Conservation (phyloP, 2,113 vertebrate genomes). For the Indicator indicator region DNA sequence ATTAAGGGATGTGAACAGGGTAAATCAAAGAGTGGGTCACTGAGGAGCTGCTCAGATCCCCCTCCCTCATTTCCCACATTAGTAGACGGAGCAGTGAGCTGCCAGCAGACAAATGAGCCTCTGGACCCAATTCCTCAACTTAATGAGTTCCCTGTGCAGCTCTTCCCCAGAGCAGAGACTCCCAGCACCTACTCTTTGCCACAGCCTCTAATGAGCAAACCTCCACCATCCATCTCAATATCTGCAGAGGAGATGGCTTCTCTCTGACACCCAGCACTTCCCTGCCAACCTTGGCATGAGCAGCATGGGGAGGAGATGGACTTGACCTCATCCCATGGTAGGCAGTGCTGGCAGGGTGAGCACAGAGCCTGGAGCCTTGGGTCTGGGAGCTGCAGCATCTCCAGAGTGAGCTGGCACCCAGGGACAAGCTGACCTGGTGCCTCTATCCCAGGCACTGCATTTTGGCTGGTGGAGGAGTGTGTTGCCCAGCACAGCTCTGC, state of each 20-base stretch:
- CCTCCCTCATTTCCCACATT: slow-evolving; percentile 9
- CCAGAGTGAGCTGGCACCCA: not conserved
- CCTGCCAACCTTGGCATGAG: accelerated
- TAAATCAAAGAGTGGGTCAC: not conserved
- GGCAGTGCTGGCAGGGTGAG: not conserved
- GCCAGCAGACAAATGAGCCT: slow-evolving; percentile 40
- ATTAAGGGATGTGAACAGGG: not conserved
- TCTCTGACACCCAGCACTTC: accelerated
- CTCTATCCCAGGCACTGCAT: accelerated
- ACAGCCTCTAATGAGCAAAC: slow-evolving; percentile 30
- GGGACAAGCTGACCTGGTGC: too few species aligned
- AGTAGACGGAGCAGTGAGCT: not conserved
- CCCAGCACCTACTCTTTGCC: slow-evolving; percentile 31
- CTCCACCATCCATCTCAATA: not conserved
- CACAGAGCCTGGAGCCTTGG: not conserved
- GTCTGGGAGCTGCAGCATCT: not conserved
- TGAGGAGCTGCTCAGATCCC: not conserved
- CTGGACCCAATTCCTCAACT: slow-evolving; percentile 22
- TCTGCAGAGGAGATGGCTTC: not conserved
- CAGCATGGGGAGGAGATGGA: not conserved
- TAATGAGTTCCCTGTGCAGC: slow-evolving; percentile 49
- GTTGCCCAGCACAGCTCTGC: not conserved
- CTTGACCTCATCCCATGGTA: accelerated
- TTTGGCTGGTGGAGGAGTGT: accelerated
- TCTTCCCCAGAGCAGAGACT: not conserved